phyloP scores from a whole-genome alignment of 2,113 vertebrate species.

The Peromyscus californicus region DNA sequence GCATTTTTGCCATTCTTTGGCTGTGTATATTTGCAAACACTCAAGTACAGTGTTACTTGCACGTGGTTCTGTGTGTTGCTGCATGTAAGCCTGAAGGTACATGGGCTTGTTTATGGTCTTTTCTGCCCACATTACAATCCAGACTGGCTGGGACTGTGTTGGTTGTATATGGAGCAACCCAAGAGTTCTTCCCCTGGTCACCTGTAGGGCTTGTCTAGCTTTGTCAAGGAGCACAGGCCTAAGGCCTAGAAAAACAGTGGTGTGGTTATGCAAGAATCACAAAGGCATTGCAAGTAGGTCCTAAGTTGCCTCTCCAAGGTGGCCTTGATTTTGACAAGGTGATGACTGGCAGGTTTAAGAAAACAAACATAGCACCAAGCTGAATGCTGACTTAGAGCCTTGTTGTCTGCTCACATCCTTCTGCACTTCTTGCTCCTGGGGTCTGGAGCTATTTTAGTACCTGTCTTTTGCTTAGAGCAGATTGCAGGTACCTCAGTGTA shows the following conservation, averaged over 20 bases:
- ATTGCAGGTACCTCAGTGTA: slow-evolving; percentile 35
- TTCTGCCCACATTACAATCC: slow-evolving; percentile 1
- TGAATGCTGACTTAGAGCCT: slow-evolving; percentile 44
- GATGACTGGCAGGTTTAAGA: slow-evolving; percentile 69
- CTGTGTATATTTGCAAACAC: slow-evolving; percentile 73
- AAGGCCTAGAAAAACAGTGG: slow-evolving; percentile 67
- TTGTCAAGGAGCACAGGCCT: slow-evolving; percentile 42
- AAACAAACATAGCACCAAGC: slow-evolving; percentile 70
- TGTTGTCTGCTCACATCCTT: not conserved
- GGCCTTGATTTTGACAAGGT: slow-evolving; percentile 66
- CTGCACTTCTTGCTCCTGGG: not conserved
- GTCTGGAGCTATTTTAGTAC: slow-evolving; percentile 32
- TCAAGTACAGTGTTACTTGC: slow-evolving; percentile 39
- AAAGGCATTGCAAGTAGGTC: slow-evolving; percentile 22
- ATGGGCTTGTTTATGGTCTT: slow-evolving; percentile 57
- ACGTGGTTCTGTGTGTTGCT: not conserved
- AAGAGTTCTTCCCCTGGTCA: slow-evolving; percentile 48
- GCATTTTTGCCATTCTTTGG: slow-evolving; percentile 73
- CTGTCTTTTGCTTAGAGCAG: slow-evolving; percentile 15
- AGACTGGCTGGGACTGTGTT: not conserved
- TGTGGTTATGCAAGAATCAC: slow-evolving; percentile 78
- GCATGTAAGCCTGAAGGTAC: slow-evolving; percentile 46
- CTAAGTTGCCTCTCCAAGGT: slow-evolving; percentile 39
- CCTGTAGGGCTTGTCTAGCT: not conserved
- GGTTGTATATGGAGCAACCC: not conserved